These are phyloP conservation scores for Agrotis exclamationis DNA, from an alignment of 2,888 invertebrate genomes.

Conservation along the genomic window DNA sequence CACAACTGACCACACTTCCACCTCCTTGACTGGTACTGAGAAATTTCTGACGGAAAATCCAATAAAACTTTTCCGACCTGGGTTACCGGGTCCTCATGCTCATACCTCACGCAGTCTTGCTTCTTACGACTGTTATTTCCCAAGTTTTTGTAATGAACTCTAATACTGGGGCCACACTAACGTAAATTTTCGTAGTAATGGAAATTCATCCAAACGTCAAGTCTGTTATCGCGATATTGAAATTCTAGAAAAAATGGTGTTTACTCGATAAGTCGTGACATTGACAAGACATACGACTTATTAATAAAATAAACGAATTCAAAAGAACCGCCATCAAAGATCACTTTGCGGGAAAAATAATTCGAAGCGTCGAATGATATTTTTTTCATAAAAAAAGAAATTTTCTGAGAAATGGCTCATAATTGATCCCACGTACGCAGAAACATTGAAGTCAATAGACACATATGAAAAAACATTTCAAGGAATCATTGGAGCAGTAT, in stretches of 20 bases:
- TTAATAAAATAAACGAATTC: not conserved
- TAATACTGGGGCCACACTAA: too few species aligned
- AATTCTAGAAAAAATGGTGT: not conserved
- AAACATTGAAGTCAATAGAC: not conserved
- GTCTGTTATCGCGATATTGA: not conserved
- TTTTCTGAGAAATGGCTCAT: not conserved
- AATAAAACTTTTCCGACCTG: too few species aligned
- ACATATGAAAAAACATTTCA: not conserved
- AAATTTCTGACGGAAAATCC: too few species aligned
- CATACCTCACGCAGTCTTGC: too few species aligned
- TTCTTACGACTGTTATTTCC: too few species aligned
- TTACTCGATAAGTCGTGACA: not conserved
- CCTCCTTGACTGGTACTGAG: too few species aligned
- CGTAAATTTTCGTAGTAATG: too few species aligned
- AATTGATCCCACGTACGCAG: not conserved
- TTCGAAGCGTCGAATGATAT: not conserved
- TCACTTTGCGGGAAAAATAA: slow-evolving; percentile 24
- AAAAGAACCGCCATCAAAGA: slow-evolving; percentile 22
- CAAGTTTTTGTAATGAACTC: too few species aligned
- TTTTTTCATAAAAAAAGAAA: slow-evolving; percentile 7
- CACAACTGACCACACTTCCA: too few species aligned
- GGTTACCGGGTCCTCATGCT: too few species aligned
- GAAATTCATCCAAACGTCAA: not conserved
- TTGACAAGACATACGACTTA: not conserved
- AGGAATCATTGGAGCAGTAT: not conserved